Percentiles rank a stretch among this genome's conserved stretches.
Conservation (phyloP, 2,113 vertebrate species). For the Mugil cephalus region DNA sequence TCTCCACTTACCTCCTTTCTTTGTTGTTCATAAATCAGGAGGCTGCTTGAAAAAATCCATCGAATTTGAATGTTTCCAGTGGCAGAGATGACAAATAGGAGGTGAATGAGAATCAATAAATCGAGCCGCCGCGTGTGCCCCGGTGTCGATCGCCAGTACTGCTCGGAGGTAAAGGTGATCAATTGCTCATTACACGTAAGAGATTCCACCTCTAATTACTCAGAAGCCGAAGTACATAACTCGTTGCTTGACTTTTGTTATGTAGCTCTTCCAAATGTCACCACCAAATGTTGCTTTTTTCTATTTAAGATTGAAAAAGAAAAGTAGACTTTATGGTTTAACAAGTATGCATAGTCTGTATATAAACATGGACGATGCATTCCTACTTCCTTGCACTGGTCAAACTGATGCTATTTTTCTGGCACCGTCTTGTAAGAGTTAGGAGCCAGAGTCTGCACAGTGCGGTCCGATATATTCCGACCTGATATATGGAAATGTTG, state of each 20-base stretch:
- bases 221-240: neutral
- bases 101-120: slow-evolving; percentile 27
- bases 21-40: slow-evolving; percentile 30
- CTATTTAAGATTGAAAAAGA: too few relatives aligned
- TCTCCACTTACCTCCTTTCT: neutral
- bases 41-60: slow-evolving; percentile 12
- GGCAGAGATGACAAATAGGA: slow-evolving; percentile 7
- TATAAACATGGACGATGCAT: too few relatives aligned
- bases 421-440: too few relatives aligned
- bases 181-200: neutral
- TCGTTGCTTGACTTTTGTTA: neutral
- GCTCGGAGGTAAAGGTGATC: neutral
- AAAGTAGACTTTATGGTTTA: too few relatives aligned
- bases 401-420: too few relatives aligned
- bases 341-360: too few relatives aligned
- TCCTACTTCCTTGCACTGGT: too few relatives aligned
- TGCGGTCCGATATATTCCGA: too few relatives aligned
- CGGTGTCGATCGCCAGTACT: neutral
- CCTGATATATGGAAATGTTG: too few relatives aligned
- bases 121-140: neutral
- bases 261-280: neutral
- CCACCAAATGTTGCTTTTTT: too few relatives aligned
- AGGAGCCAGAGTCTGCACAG: too few relatives aligned
- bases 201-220: neutral
- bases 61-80: slow-evolving; percentile 12